Percentiles rank a stretch among this genome's conserved stretches.
phyloP scores from a whole-genome alignment of 2,113 vertebrate species.

The Brachypteracias leptosomus region DNA sequence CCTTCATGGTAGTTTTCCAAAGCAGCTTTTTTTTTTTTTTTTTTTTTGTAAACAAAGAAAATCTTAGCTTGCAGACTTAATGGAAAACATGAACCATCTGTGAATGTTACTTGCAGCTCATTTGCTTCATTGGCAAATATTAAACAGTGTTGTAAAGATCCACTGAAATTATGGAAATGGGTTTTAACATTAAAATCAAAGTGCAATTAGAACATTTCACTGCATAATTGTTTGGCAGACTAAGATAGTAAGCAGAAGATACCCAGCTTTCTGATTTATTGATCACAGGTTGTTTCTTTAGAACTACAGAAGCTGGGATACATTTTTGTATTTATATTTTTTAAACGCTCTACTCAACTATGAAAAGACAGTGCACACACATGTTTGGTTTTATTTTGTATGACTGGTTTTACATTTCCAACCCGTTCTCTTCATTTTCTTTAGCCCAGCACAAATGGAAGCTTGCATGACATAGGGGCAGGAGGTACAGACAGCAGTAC shows the following conservation, averaged over 20 bases:
- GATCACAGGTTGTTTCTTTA: conserved; percentile 63
- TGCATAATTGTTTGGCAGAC: conserved; percentile 74
- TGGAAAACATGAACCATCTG: conserved; percentile 73
- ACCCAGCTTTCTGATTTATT: conserved; percentile 67
- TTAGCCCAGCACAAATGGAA: neutral
- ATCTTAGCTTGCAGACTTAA: conserved; percentile 43
- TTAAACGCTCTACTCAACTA: neutral
- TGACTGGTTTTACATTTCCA: neutral
- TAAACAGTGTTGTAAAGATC: conserved; percentile 70
- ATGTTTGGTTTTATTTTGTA: neutral
- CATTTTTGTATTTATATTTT: neutral
- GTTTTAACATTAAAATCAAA: conserved; percentile 77
- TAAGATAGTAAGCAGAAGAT: conserved; percentile 12
- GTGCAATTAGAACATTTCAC: conserved; percentile 78
- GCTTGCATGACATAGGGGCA: neutral
- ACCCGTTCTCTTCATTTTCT: neutral
- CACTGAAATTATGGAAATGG: conserved; percentile 79
- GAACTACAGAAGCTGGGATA: neutral
- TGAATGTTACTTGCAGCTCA: conserved; percentile 74
- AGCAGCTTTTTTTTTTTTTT: neutral
- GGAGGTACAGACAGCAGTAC: neutral
- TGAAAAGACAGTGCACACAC: neutral
- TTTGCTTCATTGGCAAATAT: conserved; percentile 76
- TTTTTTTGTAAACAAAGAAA: conserved; percentile 39
- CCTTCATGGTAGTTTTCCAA: neutral